phyloP scores from a whole-genome alignment of 2,888 invertebrate genomes.

The Metacarcinus magister region DNA sequence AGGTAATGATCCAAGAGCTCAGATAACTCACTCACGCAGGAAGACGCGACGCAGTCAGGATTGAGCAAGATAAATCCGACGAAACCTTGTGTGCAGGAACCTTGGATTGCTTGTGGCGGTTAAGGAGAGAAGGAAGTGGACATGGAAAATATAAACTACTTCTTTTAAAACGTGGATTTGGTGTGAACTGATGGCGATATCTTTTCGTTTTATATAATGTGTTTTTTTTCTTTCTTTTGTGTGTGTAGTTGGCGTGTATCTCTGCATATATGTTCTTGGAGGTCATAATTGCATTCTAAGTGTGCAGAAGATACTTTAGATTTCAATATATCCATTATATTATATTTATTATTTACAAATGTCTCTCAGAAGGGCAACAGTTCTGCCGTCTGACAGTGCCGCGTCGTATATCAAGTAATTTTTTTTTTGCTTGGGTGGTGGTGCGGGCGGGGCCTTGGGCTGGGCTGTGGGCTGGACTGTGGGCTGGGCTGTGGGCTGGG shows the following conservation, averaged over 20 bases:
- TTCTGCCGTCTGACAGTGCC: not conserved
- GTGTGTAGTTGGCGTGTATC: not conserved
- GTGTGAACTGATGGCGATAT: not conserved
- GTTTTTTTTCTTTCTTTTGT: too few relatives aligned
- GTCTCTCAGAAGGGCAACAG: not conserved
- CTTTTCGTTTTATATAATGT: not conserved
- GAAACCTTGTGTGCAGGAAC: conserved; percentile 21
- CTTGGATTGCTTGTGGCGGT: not conserved
- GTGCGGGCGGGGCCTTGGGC: conserved; percentile 5
- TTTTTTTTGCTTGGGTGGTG: not conserved
- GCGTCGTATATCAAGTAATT: conserved; percentile 4
- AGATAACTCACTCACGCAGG: conserved; percentile 60
- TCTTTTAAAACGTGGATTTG: not conserved
- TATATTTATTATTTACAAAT: not conserved
- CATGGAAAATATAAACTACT: not conserved
- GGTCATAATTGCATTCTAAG: not conserved
- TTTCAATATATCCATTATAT: not conserved
- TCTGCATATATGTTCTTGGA: not conserved
- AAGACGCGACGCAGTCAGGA: not conserved
- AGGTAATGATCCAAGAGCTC: conserved; percentile 62
- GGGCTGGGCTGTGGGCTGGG: conserved; percentile 34
- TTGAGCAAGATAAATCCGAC: not conserved
- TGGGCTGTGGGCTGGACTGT: conserved; percentile 6
- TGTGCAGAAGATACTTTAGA: not conserved
- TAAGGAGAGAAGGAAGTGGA: not conserved